Conservation (phyloP, 2,888 invertebrate species). For the Crocallis elinguaria region DNA sequence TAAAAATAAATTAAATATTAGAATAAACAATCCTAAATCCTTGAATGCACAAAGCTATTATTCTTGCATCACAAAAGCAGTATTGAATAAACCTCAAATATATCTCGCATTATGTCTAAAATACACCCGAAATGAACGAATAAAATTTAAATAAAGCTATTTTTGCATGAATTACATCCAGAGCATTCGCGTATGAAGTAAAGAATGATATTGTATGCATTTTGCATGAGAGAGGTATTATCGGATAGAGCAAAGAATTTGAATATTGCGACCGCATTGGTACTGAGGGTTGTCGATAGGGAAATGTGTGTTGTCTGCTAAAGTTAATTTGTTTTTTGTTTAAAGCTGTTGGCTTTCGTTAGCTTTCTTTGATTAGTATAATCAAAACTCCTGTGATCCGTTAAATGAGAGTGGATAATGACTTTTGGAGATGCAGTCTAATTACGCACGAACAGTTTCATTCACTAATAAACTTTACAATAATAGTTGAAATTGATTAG, state of each 20-base stretch:
- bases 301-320: background rate
- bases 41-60: background rate
- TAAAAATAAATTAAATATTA: no score
- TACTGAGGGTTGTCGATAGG: slow-evolving; percentile 47
- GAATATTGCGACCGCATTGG: slow-evolving; percentile 66
- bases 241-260: slow-evolving; percentile 79
- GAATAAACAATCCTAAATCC: background rate
- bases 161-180: slow-evolving; percentile 79
- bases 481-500: no score
- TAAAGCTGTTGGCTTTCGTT: no score
- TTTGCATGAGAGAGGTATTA: slow-evolving; percentile 80
- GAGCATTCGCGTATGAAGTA: slow-evolving; percentile 76
- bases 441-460: no score
- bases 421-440: no score
- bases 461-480: no score
- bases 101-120: slow-evolving; percentile 33
- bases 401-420: no score
- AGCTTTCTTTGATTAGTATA: no score
- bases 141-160: slow-evolving; percentile 80
- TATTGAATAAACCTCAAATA: slow-evolving; percentile 24
- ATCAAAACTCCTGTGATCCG: no score
- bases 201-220: slow-evolving; percentile 84
- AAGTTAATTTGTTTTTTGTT: background rate
- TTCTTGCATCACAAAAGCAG: slow-evolving; percentile 11
- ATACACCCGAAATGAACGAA: slow-evolving; percentile 65